Evolutionary conservation across 2,113 vertebrate species (phyloP), one percentile per base, ranked within the genome.

Genomic region (Dascyllus trimaculatus): DNA sequence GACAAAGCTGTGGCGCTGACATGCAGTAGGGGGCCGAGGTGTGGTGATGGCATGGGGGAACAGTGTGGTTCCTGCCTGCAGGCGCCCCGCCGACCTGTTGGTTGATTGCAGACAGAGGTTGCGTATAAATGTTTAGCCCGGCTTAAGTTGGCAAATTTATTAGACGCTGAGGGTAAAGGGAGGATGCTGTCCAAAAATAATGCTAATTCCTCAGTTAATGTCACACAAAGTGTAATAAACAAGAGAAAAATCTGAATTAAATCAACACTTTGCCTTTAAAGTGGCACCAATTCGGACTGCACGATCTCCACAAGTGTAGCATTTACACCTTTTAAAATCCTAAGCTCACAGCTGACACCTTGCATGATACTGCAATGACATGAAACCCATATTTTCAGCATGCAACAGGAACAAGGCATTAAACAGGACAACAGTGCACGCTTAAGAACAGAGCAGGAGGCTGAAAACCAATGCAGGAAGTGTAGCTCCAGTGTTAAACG

Each of bases 31-130:
- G 52, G 76, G 62, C 43, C 29, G 59, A 66, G 66, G 61, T 60
- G 69, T 75, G 29, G 24, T 46, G 72, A 76, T 71, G 53, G 70
- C 58, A 70, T 81, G 61, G 66, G 62, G 73, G 65, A 78, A 46
- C 75, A 77, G 65, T 71, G 53, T 85, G 75, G 48, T n/a, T 82
- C 66, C 76, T 61, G 58, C 73, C 61, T 74, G 69, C 46, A 62
- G 72, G 61, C 65, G 32, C 49, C 61, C 63, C 69, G 82, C 79
- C 59, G 69, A 80, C 60, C 69, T 49, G 85, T 63, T 67, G 69
- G 80, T 65, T 87, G 76, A 87, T 81, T 85, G 66, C 76, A 83
- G 63, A 32, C 65, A 77, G 25, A 68, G 54, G 78, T 69, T 72
- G 51, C 9, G 46, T 35, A 60, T 45, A 35, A 77, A 74, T 24